phyloP scores from a whole-genome alignment of 2,113 vertebrate species.

The Hydrolagus affinis region DNA sequence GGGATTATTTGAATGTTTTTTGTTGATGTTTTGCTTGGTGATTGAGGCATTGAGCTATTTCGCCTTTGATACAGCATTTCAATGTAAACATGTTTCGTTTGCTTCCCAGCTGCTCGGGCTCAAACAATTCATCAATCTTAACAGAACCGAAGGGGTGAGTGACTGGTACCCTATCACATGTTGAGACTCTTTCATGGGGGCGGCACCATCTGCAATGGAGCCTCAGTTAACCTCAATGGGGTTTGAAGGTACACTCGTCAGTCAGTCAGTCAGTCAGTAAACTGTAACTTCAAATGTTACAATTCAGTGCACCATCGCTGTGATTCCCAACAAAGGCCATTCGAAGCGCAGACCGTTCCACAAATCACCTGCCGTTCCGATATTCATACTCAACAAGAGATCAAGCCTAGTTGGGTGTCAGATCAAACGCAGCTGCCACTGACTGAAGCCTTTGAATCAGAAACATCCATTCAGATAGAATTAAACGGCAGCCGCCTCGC shows the following conservation, averaged over 20 bases:
- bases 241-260: background rate
- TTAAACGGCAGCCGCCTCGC: background rate
- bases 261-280: background rate
- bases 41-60: no score
- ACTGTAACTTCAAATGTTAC: background rate
- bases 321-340: background rate
- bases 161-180: background rate
- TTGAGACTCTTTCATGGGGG: background rate
- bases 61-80: no score
- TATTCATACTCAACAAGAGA: background rate
- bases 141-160: background rate
- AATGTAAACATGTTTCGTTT: background rate
- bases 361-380: background rate
- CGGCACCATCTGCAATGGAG: background rate
- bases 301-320: background rate
- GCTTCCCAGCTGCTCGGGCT: background rate
- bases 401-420: background rate
- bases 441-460: background rate
- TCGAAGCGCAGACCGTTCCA: background rate
- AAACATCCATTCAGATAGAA: slow-evolving; percentile 2
- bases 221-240: background rate
- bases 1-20: no score
- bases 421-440: background rate
- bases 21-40: no score
- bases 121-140: background rate